Evolutionary conservation across 1,140 invertebrate genomes (phyloP).

Genomic region (Pseudomyrmex flavicornis): DNA sequence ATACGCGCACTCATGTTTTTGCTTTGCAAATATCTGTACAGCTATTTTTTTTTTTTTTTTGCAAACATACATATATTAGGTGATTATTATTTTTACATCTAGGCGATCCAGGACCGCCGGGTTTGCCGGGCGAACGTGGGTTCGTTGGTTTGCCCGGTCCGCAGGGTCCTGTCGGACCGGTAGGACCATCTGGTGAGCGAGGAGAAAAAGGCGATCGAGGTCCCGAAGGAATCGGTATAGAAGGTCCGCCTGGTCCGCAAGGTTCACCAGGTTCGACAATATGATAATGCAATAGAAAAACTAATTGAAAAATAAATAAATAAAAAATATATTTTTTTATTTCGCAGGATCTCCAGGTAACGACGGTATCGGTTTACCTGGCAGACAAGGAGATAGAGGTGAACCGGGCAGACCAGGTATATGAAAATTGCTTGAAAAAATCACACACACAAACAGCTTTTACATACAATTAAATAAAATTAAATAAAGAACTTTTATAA

Average conservation of each 20-base stretch:
- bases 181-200: constrained; percentile 87
- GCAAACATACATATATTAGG: background rate
- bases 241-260: constrained; percentile 88
- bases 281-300: background rate
- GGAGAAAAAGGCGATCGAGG: constrained; percentile 91
- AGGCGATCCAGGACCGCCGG: constrained; percentile 86
- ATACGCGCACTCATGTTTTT: background rate
- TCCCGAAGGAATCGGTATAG: constrained; percentile 88
- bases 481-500: no score
- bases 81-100: background rate
- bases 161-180: constrained; percentile 86
- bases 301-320: background rate
- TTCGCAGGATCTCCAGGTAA: constrained; percentile 87
- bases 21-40: background rate
- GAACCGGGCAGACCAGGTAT: constrained; percentile 88
- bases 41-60: background rate
- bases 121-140: constrained; percentile 87
- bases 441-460: no score
- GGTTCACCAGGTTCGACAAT: constrained; percentile 87
- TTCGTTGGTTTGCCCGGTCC: constrained; percentile 88
- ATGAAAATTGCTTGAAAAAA: background rate
- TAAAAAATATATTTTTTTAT: constrained; percentile 8
- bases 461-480: no score
- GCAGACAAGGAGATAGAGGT: constrained; percentile 88
- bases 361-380: constrained; percentile 86